Evolutionary conservation across 2,888 invertebrate genomes (phyloP).

Genomic region (Drosophila neutralis): DNA sequence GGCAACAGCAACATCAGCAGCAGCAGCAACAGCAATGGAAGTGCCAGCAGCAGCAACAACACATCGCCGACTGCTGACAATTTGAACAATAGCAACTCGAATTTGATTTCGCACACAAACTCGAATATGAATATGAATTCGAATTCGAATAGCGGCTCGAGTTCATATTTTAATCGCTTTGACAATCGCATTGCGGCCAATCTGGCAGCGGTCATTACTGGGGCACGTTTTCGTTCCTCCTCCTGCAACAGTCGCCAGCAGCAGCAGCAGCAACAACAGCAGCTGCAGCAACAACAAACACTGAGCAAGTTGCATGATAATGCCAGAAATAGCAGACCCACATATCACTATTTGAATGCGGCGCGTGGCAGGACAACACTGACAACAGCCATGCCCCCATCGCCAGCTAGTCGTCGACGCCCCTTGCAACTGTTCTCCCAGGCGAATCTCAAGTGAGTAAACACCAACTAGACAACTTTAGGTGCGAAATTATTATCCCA

Average conservation of each 20-base stretch:
- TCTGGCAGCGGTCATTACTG: slow-evolving; percentile 78
- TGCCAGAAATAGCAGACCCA: slow-evolving; percentile 24
- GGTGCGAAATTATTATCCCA: slow-evolving; percentile 12
- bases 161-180: slow-evolving; percentile 82
- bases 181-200: slow-evolving; percentile 82
- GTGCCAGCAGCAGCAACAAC: slow-evolving; percentile 70
- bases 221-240: slow-evolving; percentile 79
- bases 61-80: slow-evolving; percentile 66
- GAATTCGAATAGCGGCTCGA: slow-evolving; percentile 45
- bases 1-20: slow-evolving; percentile 19
- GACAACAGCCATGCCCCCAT: slow-evolving; percentile 55
- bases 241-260: slow-evolving; percentile 69
- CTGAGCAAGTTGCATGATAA: slow-evolving; percentile 32
- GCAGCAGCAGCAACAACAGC: slow-evolving; percentile 29
- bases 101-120: slow-evolving; percentile 44
- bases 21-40: slow-evolving; percentile 41
- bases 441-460: slow-evolving; percentile 83
- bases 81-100: slow-evolving; percentile 69
- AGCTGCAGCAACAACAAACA: slow-evolving; percentile 1
- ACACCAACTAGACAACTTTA: slow-evolving; percentile 2
- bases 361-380: slow-evolving; percentile 28
- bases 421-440: slow-evolving; percentile 82
- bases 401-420: slow-evolving; percentile 68
- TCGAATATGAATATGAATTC: slow-evolving; percentile 61
- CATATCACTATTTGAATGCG: slow-evolving; percentile 44